Conservation (phyloP, 1,140 invertebrate species). For the Geopemphigus sp. region DNA sequence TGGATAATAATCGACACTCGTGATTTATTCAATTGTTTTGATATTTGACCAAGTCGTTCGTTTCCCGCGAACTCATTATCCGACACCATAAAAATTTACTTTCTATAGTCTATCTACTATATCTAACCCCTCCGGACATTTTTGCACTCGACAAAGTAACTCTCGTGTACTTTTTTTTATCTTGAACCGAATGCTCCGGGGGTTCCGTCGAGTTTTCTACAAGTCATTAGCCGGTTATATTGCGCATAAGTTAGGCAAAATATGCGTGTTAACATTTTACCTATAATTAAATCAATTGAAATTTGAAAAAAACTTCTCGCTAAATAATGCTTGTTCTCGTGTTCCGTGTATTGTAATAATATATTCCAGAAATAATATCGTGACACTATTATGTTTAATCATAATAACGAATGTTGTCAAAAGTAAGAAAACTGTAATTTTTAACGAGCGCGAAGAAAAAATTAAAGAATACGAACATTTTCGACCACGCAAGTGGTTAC, state of each 20-base stretch:
- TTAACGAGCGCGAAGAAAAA: no score
- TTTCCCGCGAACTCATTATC: background rate
- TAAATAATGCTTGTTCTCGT: background rate
- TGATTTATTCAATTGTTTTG: no score
- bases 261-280: background rate
- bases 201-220: background rate
- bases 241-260: background rate
- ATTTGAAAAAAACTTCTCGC: background rate
- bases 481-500: no score
- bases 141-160: background rate
- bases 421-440: no score
- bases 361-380: background rate
- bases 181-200: background rate
- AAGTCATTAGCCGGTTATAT: background rate
- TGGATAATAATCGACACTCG: no score
- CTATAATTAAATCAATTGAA: background rate
- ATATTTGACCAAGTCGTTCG: no score
- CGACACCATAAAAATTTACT: background rate
- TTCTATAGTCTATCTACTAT: background rate
- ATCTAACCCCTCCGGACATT: background rate
- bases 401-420: no score
- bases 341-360: background rate
- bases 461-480: no score
- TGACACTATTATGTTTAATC: constrained; percentile 12
- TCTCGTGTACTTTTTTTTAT: background rate